Evolutionary conservation across 2,113 vertebrate genomes (phyloP).

Genomic region (Stegostoma tigrinum): DNA sequence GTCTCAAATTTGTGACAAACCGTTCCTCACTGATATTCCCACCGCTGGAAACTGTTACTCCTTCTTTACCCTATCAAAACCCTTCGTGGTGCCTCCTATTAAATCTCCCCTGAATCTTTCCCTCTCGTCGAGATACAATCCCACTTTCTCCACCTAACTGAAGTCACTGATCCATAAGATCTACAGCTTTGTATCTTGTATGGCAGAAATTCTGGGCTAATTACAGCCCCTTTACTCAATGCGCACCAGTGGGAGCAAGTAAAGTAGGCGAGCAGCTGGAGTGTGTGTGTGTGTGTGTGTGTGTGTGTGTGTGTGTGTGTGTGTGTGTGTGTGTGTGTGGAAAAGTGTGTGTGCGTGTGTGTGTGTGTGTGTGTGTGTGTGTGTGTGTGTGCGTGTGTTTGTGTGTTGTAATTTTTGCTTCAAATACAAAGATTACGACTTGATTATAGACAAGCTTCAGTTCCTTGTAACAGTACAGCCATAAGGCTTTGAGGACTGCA

Average conservation of each 20-base stretch:
- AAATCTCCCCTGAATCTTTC: neutral
- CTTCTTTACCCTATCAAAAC: neutral
- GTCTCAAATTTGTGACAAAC: neutral
- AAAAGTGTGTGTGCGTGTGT: too few relatives aligned
- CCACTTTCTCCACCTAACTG: neutral
- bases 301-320: neutral
- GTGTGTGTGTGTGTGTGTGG: neutral
- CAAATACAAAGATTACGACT: slow-evolving; percentile 9
- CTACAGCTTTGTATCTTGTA: neutral
- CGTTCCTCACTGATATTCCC: neutral
- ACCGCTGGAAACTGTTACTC: neutral
- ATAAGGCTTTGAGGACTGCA: neutral
- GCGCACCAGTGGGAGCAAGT: neutral
- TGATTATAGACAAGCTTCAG: slow-evolving; percentile 19
- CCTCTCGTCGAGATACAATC: neutral
- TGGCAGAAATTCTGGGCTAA: neutral
- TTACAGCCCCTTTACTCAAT: neutral
- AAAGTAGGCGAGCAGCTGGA: neutral
- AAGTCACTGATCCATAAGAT: neutral
- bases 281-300: neutral
- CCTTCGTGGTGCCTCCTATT: neutral
- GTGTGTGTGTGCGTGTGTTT: neutral
- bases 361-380: neutral
- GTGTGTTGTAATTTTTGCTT: slow-evolving; percentile 19
- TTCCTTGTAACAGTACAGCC: neutral